phyloP scores from a whole-genome alignment of 2,888 invertebrate genomes.

The Phaedon cochleariae region DNA sequence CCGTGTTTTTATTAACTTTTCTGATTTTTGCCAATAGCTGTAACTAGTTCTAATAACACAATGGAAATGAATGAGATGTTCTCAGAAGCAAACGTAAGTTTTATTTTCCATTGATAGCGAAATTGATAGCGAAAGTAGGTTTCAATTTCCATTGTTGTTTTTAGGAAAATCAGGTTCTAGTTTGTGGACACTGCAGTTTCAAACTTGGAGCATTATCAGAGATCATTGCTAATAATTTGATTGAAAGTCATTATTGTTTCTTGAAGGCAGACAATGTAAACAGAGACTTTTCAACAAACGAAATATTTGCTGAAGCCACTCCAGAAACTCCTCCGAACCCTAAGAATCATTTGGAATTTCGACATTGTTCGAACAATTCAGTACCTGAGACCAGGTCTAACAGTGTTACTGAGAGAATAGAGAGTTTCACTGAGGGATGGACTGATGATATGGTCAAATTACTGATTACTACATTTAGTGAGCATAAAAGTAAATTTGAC shows the following conservation, averaged over 20 bases:
- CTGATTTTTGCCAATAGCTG: no score
- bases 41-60: no score
- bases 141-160: constrained; percentile 7
- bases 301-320: constrained; percentile 1
- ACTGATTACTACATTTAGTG: not conserved
- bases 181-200: constrained; percentile 1
- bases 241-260: constrained; percentile 6
- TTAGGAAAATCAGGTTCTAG: constrained; percentile 12
- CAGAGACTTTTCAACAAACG: not conserved
- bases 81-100: no score
- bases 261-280: not conserved
- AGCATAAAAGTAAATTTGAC: no score
- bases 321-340: constrained; percentile 1
- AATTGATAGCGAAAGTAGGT: no score
- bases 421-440: not conserved
- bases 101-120: no score
- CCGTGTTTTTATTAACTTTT: no score
- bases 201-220: constrained; percentile 4
- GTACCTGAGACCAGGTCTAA: not conserved
- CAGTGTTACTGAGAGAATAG: not conserved
- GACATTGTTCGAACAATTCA: not conserved
- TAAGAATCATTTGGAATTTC: constrained; percentile 1
- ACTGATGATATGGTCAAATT: constrained; percentile 12
- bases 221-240: constrained; percentile 6
- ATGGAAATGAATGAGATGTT: no score